Conservation (phyloP, 2,797 vertebrate species). For the Pangasius larnaudii region DNA sequence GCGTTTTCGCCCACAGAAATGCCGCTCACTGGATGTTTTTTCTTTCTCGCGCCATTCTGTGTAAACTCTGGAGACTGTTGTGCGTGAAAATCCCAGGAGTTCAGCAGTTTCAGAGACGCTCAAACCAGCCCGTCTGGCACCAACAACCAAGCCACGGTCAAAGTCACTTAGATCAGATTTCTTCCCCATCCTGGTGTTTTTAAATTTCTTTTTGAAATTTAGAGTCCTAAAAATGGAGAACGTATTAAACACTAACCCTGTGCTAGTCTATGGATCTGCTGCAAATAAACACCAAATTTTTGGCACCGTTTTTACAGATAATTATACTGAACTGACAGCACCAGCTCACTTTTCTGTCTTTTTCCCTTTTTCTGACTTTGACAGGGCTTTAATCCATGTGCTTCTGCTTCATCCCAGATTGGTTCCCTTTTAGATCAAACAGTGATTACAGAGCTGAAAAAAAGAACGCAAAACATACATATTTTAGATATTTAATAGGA, state of each 20-base stretch:
- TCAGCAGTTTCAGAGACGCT: conserved; percentile 1
- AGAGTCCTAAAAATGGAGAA: neutral
- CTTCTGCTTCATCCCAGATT: neutral
- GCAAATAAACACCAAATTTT: neutral
- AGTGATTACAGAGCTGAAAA: neutral
- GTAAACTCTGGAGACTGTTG: conserved; percentile 18
- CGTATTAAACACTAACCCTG: neutral
- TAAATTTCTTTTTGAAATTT: neutral
- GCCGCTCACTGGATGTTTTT: conserved; percentile 23
- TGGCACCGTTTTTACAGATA: neutral
- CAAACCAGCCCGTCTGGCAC: neutral
- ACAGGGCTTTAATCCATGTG: neutral
- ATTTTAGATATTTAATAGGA: neutral
- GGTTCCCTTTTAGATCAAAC: no score
- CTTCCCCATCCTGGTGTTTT: neutral
- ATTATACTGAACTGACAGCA: neutral
- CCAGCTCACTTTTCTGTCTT: neutral
- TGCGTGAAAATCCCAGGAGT: conserved; percentile 12
- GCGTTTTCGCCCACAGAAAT: conserved; percentile 26
- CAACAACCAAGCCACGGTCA: conserved; percentile 22
- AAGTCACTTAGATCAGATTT: conserved; percentile 17
- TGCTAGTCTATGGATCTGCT: neutral
- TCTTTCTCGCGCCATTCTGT: conserved; percentile 17
- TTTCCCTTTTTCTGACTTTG: neutral
- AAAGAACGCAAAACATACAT: neutral